These are phyloP conservation scores for Cyrtorhinus lividipennis DNA, from an alignment of 1,140 invertebrate genomes.

Conservation along the genomic window DNA sequence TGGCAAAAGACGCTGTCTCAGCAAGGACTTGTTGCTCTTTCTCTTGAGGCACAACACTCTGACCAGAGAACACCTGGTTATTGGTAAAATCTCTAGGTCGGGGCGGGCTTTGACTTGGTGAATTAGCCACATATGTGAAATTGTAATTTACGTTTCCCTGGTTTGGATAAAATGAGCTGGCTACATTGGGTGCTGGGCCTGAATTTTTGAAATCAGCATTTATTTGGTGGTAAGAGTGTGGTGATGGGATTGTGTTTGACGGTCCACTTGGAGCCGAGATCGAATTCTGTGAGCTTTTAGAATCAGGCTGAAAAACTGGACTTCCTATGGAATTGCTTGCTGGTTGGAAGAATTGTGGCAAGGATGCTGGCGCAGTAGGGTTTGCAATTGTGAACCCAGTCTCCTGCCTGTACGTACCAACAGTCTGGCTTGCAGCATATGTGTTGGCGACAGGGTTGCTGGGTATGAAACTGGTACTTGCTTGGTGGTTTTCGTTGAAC, in stretches of 20 bases:
- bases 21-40: constrained; percentile 53
- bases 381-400: too few species aligned
- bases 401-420: too few species aligned
- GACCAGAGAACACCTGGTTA: background rate
- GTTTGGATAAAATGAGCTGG: background rate
- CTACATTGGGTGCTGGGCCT: background rate
- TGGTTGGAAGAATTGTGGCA: too few species aligned
- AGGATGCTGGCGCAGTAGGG: too few species aligned
- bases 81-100: background rate
- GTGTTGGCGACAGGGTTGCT: too few species aligned
- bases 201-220: background rate
- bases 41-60: background rate
- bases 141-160: background rate
- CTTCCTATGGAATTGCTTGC: too few species aligned
- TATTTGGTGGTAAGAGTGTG: background rate
- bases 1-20: constrained; percentile 55
- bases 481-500: too few species aligned
- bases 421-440: too few species aligned
- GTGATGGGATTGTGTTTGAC: background rate
- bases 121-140: background rate
- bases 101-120: background rate
- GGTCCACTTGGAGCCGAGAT: background rate
- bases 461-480: too few species aligned
- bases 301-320: too few species aligned
- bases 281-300: too few species aligned